Conservation (phyloP, 1,140 invertebrate genomes). For the Hylaeus anthracinus region DNA sequence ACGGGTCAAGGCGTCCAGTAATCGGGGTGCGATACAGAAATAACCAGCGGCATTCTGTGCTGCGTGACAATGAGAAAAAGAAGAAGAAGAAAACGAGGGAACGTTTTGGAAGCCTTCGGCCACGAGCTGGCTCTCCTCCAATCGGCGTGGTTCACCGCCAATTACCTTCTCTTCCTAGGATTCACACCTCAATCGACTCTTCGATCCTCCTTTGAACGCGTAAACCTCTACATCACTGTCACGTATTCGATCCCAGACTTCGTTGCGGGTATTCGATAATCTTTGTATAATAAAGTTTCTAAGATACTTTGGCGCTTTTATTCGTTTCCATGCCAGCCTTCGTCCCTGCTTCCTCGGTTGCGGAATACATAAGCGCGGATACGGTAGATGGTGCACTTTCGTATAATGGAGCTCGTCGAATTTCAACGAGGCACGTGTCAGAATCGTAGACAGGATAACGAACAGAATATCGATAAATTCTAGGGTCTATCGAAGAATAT, state of each 20-base stretch:
- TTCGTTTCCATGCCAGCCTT: not conserved
- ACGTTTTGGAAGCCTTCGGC: slow-evolving; percentile 42
- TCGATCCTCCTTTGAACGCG: not conserved
- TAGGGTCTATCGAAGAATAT: no score
- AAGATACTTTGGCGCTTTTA: slow-evolving; percentile 30
- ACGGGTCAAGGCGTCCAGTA: slow-evolving; percentile 21
- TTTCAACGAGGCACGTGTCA: not conserved
- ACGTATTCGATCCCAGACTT: slow-evolving; percentile 5
- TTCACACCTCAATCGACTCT: not conserved
- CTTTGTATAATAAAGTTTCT: slow-evolving; percentile 61
- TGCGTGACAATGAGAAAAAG: slow-evolving; percentile 22
- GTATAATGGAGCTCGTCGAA: not conserved
- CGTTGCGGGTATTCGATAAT: slow-evolving; percentile 23
- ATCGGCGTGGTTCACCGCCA: slow-evolving; percentile 48
- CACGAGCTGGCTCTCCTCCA: slow-evolving; percentile 48
- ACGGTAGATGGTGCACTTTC: not conserved
- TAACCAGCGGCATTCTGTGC: slow-evolving; percentile 20
- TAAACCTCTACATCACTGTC: slow-evolving; percentile 32
- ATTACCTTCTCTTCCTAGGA: slow-evolving; percentile 38
- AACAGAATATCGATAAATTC: not conserved
- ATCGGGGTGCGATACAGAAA: slow-evolving; percentile 35
- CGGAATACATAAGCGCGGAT: not conserved
- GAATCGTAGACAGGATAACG: not conserved
- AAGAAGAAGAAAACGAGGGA: slow-evolving; percentile 53
- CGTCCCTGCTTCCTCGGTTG: not conserved